Conservation (phyloP, 2,888 invertebrate genomes). For the Chloromyia formosa region DNA sequence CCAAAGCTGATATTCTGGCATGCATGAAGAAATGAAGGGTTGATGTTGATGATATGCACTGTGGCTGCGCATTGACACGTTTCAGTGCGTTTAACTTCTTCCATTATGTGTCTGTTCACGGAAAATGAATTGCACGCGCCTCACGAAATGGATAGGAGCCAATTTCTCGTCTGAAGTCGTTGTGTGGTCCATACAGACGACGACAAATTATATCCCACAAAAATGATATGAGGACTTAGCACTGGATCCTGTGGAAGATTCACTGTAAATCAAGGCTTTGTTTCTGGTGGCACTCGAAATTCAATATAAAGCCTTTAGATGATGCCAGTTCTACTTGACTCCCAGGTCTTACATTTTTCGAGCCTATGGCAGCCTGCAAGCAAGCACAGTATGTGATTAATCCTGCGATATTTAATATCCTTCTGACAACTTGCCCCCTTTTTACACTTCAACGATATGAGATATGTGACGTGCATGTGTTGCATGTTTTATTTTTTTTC, state of each 20-base stretch:
- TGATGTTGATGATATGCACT: slow-evolving; percentile 1
- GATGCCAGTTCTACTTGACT: not conserved
- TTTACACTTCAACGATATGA: slow-evolving; percentile 17
- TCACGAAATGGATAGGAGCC: slow-evolving; percentile 31
- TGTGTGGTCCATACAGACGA: slow-evolving; percentile 29
- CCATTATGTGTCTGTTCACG: not conserved
- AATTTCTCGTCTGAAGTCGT: not conserved
- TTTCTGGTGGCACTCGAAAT: not conserved
- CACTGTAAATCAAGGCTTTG: too few species aligned
- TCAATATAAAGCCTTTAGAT: slow-evolving; percentile 11
- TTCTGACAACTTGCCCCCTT: slow-evolving; percentile 23
- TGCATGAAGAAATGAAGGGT: not conserved
- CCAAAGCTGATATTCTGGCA: not conserved
- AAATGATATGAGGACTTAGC: not conserved
- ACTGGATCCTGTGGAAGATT: not conserved
- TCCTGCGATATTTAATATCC: slow-evolving; percentile 30
- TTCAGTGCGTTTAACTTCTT: slow-evolving; percentile 25
- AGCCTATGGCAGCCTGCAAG: not conserved
- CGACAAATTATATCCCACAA: not conserved
- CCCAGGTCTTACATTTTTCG: not conserved
- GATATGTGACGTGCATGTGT: slow-evolving; percentile 32
- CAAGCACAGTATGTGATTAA: slow-evolving; percentile 21
- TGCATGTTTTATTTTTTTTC: slow-evolving; percentile 16
- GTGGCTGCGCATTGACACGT: not conserved
- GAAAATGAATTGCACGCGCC: slow-evolving; percentile 31